Percentiles rank a stretch among this genome's conserved stretches.
Conservation (phyloP, 2,113 vertebrate species). For the Grallaria varia region DNA sequence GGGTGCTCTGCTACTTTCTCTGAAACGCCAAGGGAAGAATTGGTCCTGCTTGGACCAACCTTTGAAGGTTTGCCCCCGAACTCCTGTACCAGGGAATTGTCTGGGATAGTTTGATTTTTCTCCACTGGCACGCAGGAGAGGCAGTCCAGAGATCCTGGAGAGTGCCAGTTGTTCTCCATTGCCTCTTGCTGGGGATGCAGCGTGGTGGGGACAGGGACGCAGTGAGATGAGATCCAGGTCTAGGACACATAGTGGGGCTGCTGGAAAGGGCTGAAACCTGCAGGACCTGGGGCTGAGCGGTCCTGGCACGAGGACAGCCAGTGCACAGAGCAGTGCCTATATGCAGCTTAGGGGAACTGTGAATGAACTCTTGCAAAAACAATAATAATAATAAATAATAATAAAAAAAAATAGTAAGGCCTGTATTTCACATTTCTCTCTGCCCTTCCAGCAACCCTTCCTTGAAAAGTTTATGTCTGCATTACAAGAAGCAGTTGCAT, state of each 20-base stretch:
- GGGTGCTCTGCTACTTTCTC: background rate
- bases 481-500: background rate
- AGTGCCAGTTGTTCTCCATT: background rate
- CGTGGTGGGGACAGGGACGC: background rate
- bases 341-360: background rate
- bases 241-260: background rate
- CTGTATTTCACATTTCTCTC: slow-evolving; percentile 7
- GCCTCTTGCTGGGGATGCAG: background rate
- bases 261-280: background rate
- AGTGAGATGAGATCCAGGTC: background rate
- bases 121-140: background rate
- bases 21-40: background rate
- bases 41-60: background rate
- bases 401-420: background rate
- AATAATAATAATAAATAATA: background rate
- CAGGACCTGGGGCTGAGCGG: background rate
- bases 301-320: background rate
- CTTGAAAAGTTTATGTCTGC: slow-evolving; percentile 43
- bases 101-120: background rate
- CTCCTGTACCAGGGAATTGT: background rate
- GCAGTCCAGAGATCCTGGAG: background rate
- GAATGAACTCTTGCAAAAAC: slow-evolving; percentile 22
- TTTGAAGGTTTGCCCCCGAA: background rate
- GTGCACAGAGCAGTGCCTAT: background rate
- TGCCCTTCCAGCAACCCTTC: slow-evolving; percentile 28